Percentiles rank a stretch among this genome's conserved stretches.
Conservation (phyloP, 2,113 vertebrate genomes). For the Carassius gibelio region DNA sequence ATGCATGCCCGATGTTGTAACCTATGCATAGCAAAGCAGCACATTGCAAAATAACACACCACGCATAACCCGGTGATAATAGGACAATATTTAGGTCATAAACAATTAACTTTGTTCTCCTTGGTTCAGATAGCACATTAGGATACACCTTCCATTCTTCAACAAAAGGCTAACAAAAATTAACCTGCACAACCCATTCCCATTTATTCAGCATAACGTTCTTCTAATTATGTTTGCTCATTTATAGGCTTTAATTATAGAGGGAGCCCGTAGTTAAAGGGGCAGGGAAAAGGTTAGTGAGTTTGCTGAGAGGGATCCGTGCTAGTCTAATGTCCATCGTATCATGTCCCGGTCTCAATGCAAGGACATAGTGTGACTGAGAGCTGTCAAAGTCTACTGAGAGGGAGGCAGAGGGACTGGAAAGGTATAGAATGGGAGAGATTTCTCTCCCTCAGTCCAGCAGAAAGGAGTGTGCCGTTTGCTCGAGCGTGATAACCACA, state of each 20-base stretch:
- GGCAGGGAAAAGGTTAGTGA: slow-evolving; percentile 64
- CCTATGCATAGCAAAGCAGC: slow-evolving; percentile 47
- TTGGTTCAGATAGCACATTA: slow-evolving; percentile 65
- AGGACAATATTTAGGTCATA: slow-evolving; percentile 76
- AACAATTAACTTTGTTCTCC: slow-evolving; percentile 76
- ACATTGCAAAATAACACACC: slow-evolving; percentile 29
- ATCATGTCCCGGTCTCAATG: slow-evolving; percentile 30
- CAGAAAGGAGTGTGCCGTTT: slow-evolving; percentile 28
- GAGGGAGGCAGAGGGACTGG: neutral
- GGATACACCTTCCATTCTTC: slow-evolving; percentile 67
- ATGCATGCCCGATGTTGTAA: slow-evolving; percentile 30
- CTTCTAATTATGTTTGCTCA: slow-evolving; percentile 80
- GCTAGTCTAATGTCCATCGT: slow-evolving; percentile 35
- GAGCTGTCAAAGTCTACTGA: slow-evolving; percentile 33
- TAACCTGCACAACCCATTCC: slow-evolving; percentile 74
- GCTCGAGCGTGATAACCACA: slow-evolving; percentile 40
- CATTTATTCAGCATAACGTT: slow-evolving; percentile 73
- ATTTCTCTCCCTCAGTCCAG: slow-evolving; percentile 14
- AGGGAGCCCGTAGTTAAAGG: slow-evolving; percentile 73
- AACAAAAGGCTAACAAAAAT: slow-evolving; percentile 71
- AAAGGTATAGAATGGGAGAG: slow-evolving; percentile 3
- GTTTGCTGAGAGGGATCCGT: slow-evolving; percentile 55
- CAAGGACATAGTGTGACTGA: slow-evolving; percentile 6
- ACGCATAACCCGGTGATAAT: slow-evolving; percentile 30
- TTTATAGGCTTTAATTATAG: slow-evolving; percentile 78